phyloP scores from a whole-genome alignment of 2,113 vertebrate genomes.

The Syngnathus typhle region DNA sequence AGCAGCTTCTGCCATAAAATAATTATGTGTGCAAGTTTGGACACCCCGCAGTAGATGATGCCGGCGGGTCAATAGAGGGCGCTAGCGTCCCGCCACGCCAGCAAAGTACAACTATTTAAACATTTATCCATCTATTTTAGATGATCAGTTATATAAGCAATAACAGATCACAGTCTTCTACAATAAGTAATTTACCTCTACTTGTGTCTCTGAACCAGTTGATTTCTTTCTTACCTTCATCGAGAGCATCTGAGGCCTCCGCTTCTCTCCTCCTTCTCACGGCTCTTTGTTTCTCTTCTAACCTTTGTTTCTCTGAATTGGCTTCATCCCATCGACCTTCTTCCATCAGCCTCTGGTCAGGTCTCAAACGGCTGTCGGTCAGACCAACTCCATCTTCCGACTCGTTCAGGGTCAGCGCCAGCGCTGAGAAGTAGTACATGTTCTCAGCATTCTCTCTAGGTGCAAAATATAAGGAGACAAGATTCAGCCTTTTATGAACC shows the following conservation, averaged over 20 bases:
- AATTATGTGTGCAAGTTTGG: no score
- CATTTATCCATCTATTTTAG: no score
- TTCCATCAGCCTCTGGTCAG: slow-evolving; percentile 95
- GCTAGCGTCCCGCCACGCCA: no score
- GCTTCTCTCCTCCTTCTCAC: slow-evolving; percentile 80
- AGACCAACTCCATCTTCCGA: slow-evolving; percentile 75
- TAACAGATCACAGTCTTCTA: no score
- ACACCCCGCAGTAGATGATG: no score
- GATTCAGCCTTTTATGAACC: no score
- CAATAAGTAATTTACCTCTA: no score
- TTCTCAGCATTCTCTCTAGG: slow-evolving; percentile 89
- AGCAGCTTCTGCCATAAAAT: no score
- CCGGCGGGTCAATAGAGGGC: no score
- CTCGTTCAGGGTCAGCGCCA: slow-evolving; percentile 94
- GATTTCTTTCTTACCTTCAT: slow-evolving; percentile 76
- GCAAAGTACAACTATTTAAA: no score
- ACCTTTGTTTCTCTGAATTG: slow-evolving; percentile 88
- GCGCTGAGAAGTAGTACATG: slow-evolving; percentile 94
- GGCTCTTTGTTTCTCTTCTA: slow-evolving; percentile 90
- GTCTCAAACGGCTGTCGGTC: slow-evolving; percentile 88
- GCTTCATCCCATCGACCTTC: slow-evolving; percentile 92
- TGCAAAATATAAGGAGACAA: not conserved
- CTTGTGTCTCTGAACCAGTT: not conserved
- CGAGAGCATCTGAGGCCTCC: slow-evolving; percentile 71
- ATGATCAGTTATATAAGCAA: no score